A percentile compares a stretch with the other conserved stretches of the same genome.
Evolutionary conservation across 1,140 invertebrate species (phyloP).

Genomic region (Magallana ariakensis): DNA sequence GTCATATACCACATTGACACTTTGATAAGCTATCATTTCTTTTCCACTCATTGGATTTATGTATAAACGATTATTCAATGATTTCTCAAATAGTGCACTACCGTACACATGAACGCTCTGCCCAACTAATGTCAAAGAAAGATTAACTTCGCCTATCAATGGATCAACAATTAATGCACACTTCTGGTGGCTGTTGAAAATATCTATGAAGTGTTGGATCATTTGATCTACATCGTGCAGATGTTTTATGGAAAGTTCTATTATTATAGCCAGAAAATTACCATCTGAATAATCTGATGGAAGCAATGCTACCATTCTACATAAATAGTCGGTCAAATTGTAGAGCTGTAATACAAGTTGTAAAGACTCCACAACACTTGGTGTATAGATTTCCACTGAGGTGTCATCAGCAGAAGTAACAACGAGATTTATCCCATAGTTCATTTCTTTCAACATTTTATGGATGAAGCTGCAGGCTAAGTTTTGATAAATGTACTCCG

Average conservation of each 20-base stretch:
- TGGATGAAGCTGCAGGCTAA: neutral
- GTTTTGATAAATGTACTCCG: neutral
- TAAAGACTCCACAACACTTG: neutral
- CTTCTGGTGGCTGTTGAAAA: neutral
- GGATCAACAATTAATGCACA: neutral
- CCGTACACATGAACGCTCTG: conserved; percentile 9
- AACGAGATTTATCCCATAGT: neutral
- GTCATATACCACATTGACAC: neutral
- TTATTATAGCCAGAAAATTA: neutral
- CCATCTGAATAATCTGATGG: neutral
- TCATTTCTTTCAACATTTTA: neutral
- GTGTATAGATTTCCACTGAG: neutral
- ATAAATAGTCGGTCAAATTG: neutral
- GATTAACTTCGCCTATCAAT: neutral
- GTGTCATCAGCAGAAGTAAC: neutral
- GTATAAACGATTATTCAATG: neutral
- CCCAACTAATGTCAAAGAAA: neutral
- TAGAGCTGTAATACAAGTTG: neutral
- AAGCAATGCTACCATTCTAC: neutral
- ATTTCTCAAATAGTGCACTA: neutral
- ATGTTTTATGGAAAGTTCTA: neutral
- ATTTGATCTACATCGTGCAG: neutral
- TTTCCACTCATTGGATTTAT: neutral
- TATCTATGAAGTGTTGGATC: neutral
- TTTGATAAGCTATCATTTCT: neutral